phyloP scores from a whole-genome alignment of 2,888 invertebrate genomes.

The Tipula unca region DNA sequence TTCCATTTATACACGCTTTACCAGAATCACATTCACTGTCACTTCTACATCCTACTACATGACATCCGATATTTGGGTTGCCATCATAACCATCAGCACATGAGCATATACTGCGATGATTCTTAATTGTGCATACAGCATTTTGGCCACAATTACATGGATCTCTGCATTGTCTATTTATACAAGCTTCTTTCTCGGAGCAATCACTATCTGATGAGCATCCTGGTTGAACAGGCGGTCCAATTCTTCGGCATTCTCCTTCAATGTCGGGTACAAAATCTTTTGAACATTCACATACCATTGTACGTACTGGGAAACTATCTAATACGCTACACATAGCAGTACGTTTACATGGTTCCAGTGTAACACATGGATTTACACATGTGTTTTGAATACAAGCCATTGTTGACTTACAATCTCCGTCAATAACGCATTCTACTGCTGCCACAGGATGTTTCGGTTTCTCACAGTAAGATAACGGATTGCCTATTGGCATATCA shows the following conservation, averaged over 20 bases:
- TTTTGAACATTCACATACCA: conserved; percentile 81
- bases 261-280: conserved; percentile 73
- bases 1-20: conserved; percentile 75
- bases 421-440: conserved; percentile 67
- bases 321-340: conserved; percentile 76
- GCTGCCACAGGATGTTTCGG: conserved; percentile 42
- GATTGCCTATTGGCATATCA: conserved; percentile 68
- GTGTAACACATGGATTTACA: conserved; percentile 65
- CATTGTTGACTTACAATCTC: conserved; percentile 69
- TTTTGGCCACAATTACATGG: conserved; percentile 83
- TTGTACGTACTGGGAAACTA: conserved; percentile 75
- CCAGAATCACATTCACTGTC: conserved; percentile 77
- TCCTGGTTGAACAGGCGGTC: conserved; percentile 60
- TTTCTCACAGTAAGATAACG: conserved; percentile 61
- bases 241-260: conserved; percentile 67
- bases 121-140: conserved; percentile 69
- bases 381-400: conserved; percentile 74
- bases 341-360: conserved; percentile 66
- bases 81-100: conserved; percentile 79
- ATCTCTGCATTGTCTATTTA: conserved; percentile 76
- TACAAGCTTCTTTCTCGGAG: conserved; percentile 66
- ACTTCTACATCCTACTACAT: conserved; percentile 69
- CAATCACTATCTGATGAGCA: conserved; percentile 77
- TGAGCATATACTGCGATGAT: conserved; percentile 80
- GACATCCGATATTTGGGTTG: conserved; percentile 74